These are phyloP conservation scores for Apis florea DNA, from an alignment of 1,140 invertebrate species.

Conservation along the genomic window DNA sequence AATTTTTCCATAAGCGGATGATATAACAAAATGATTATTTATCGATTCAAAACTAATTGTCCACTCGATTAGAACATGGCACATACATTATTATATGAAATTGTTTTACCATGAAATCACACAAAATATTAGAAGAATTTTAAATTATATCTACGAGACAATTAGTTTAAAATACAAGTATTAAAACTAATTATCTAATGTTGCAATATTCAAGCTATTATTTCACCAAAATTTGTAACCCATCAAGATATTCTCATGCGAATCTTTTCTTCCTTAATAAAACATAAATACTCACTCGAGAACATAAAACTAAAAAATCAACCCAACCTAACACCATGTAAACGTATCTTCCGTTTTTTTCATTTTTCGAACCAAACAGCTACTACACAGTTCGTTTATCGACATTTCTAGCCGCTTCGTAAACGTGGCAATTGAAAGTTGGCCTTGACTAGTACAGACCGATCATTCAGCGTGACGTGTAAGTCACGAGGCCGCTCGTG, in stretches of 20 bases:
- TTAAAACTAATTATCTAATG: no score
- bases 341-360: neutral
- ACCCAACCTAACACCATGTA: no score
- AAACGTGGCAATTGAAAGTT: constrained; percentile 22
- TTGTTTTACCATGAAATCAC: neutral
- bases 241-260: no score
- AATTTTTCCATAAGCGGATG: neutral
- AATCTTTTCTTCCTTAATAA: no score
- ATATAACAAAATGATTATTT: neutral
- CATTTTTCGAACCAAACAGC: neutral
- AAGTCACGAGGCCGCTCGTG: constrained; percentile 48
- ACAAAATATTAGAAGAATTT: neutral
- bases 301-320: no score
- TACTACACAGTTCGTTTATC: neutral
- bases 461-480: constrained; percentile 31
- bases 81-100: neutral
- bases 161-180: no score
- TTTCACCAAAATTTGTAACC: no score
- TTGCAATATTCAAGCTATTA: no score
- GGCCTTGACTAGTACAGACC: constrained; percentile 1
- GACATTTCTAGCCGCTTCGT: constrained; percentile 4
- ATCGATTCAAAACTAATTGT: neutral
- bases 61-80: neutral
- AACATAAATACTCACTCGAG: no score
- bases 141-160: no score